Evolutionary conservation across 2,888 invertebrate species (phyloP), one percentile per base, ranked within the genome.

Genomic region (Acanthosepion lycidas): DNA sequence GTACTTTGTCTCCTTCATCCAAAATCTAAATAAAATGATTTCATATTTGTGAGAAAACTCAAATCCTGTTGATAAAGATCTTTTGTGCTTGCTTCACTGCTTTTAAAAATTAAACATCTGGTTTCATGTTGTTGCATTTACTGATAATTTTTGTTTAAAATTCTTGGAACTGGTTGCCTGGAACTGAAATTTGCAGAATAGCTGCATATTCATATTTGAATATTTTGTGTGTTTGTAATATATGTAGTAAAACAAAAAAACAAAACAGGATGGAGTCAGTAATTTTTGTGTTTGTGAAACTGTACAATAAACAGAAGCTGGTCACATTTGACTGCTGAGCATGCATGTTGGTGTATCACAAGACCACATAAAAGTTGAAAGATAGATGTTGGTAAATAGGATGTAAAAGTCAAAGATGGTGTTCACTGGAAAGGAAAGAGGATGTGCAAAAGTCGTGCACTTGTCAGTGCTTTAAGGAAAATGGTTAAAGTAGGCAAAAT

Each of bases 321-420:
- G 12, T 78, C 78, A 78, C 12, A 33, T 15, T 78, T n/a, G n/a
- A 78, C n/a, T n/a, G 78, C n/a, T 78, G 78, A n/a, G 15, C 78
- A 78, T 78, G 78, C 78, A n/a, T 33, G 78, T 78, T 78, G n/a
- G 78, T 78, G 78, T n/a, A n/a, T 78, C n/a, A n/a, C 78, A 78
- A 78, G 12, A 78, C n/a, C 78, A 78, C 78, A 78, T 59, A 78
- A 78, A 78, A 12, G 78, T 78, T 78, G 78, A n/a, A 78, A 78
- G n/a, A 33, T 78, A n/a, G 12, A 78, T 12, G n/a, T 18, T 78
- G 78, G n/a, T n/a, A 15, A n/a, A 78, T n/a, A 78, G 78, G 78
- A 78, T 28, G 78, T 78, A 28, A 78, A n/a, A 64, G 23, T 64
- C 64, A 78, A 78, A 33, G n/a, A 78, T 15, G n/a, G n/a, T 78